Conservation (phyloP, 2,888 invertebrate genomes). For the Ochropleura plecta region DNA sequence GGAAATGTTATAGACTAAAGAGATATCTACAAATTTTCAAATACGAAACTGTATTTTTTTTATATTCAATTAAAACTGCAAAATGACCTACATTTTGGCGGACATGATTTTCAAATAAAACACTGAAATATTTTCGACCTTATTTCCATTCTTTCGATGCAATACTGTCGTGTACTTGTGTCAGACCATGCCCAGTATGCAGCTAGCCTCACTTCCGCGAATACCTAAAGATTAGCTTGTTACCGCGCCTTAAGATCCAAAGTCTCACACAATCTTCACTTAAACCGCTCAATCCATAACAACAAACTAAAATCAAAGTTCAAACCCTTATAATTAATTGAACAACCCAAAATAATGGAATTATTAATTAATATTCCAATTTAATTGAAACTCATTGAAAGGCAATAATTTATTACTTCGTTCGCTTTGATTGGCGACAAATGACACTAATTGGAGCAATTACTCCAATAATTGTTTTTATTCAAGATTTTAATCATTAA, state of each 20-base stretch:
- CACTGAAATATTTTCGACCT: too few relatives aligned
- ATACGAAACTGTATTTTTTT: too few relatives aligned
- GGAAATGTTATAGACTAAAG: too few relatives aligned
- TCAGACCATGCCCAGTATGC: too few relatives aligned
- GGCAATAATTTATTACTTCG: conserved; percentile 50
- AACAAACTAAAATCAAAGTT: conserved; percentile 27
- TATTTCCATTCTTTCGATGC: too few relatives aligned
- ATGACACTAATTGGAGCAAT: conserved; percentile 53
- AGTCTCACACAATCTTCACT: background rate
- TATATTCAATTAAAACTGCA: too few relatives aligned
- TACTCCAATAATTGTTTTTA: conserved; percentile 31
- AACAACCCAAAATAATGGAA: conserved; percentile 50
- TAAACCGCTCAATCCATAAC: conserved; percentile 1
- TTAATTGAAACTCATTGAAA: conserved; percentile 55
- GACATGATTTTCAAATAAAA: too few relatives aligned
- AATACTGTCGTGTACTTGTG: too few relatives aligned
- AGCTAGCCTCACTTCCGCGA: too few relatives aligned
- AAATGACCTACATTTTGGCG: too few relatives aligned
- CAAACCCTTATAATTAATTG: conserved; percentile 20
- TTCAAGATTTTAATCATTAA: conserved; percentile 11
- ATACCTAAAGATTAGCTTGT: too few relatives aligned
- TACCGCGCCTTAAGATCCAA: background rate
- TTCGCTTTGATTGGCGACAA: conserved; percentile 49
- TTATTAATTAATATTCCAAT: conserved; percentile 53
- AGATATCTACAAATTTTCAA: too few relatives aligned